Base-by-base conservation (phyloP, 2,113 vertebrate genomes). In the Xyliphius kryptos region DNA sequence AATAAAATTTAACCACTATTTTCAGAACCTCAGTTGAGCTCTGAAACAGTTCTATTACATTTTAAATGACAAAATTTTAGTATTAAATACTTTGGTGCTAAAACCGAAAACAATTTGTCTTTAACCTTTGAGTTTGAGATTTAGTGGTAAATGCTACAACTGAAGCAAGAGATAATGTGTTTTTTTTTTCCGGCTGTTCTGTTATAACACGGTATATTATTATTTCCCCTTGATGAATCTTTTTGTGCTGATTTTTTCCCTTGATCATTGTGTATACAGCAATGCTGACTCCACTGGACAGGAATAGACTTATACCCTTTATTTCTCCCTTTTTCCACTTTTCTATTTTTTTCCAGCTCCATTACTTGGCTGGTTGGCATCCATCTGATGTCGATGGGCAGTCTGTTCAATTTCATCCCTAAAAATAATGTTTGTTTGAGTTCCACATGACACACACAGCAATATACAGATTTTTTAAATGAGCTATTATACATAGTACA, bases 251-350 rank as follows among this genome's bases (percentile, higher is more conserved):
- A 16, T 43, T 57, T 43, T 57, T 53, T 56, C 56, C 21, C 32
- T 10, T n/a, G 36, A 49, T 26, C 19, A 9, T 38, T 61, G 13
- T 20, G 46, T 53, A 44, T 37, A 52, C 21, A 37, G 26, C 38
- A 17, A 38, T 60, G 47, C 65, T 60, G 65, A 59, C 48, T 44
- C 14, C 13, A 52, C 37, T 41, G 47, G 36, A 50, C 37, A 51
- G 36, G 36, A 50, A 40, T 26, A 66, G 32, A 40, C 21, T 44
- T 13, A 1, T 32, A 32, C 26, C 26, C 26, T 32, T 32, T 32
- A 32, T 32, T 32, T 32, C 26, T 32, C 7, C 26, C 26, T 6
- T 32, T 6, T 6, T 32, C 26, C 26, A 32, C 2, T 32, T 32
- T 2, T 2, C 26, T 26, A 3, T 40, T 8, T 55, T 54, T 53